Base-by-base conservation (phyloP, 2,888 invertebrate genomes). In the Leptopilina myrica region DNA sequence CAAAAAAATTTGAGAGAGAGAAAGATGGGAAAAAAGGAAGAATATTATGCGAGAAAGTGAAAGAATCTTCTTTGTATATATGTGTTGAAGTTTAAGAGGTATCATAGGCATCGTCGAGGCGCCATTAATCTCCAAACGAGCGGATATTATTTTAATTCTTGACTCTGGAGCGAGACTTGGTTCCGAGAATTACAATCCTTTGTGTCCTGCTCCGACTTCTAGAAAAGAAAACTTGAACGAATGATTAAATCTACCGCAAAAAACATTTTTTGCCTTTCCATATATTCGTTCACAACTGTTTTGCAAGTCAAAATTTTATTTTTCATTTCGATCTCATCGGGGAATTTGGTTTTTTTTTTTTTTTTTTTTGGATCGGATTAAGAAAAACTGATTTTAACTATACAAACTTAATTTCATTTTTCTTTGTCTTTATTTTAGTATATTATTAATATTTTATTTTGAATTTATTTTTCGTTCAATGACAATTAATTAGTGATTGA, bases 81-180 rank as follows among this genome's bases (percentile, higher is more conserved):
- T 33, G 49, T 49, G 33, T n/a, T 33, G 33, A 33, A 73, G 73
- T 69, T 79, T 49, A 8, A 77, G 78, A 67, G 49, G 76, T 80
- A 82, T 80, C 82, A 80, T 78, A 80, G 78, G 78, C 83, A 79
- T 84, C 86, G 86, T 82, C 86, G 76, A 84, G 87, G 85, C 85
- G 87, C 87, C 89, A 88, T 90, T 89, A 88, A 90, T 90, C 89
- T 88, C 85, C 84, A 87, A 87, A 88, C 87, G 86, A 86, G 84
- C 87, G 87, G 88, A 90, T 90, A 90, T 89, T 89, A 90, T 89
- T 90, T 89, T 90, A 88, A 88, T 90, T 89, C 87, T 87, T 84
- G 79, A 86, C 84, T 83, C 87, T 86, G 83, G 84, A 83, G 80
- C 82, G 84, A 84, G 86, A 82, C 73, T 84, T 86, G 85, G 86